Conservation (phyloP, 2,113 vertebrate species). For the Miniopterus natalensis region DNA sequence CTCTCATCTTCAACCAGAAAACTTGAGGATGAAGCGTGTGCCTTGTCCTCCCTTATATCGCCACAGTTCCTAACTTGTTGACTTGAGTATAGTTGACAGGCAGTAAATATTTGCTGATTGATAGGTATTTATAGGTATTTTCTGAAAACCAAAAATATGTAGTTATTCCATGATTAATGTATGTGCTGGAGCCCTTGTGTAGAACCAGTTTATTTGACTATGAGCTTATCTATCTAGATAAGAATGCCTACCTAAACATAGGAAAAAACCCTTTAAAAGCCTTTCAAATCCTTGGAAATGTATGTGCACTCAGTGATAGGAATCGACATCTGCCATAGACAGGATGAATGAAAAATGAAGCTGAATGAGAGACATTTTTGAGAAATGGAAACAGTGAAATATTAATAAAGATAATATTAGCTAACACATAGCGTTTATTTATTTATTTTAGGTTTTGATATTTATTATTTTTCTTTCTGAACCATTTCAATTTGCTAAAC, state of each 20-base stretch:
- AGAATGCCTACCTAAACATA: not conserved
- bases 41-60: not conserved
- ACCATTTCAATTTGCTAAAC: too few relatives aligned
- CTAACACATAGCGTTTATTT: not conserved
- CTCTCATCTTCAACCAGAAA: not conserved
- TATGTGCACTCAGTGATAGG: not conserved
- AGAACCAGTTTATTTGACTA: conserved; percentile 34
- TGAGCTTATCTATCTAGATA: conserved; percentile 43
- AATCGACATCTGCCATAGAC: not conserved
- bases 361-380: conserved; percentile 22
- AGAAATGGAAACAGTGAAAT: conserved; percentile 33
- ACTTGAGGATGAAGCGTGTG: not conserved
- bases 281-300: not conserved
- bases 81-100: not conserved
- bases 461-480: too few relatives aligned
- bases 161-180: conserved; percentile 29
- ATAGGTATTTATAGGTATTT: not conserved
- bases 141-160: not conserved
- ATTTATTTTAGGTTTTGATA: too few relatives aligned
- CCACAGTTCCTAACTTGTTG: not conserved
- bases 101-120: conserved; percentile 36
- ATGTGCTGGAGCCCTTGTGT: not conserved
- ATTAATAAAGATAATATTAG: conserved; percentile 16
- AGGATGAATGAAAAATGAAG: not conserved
- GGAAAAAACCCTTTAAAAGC: not conserved